Conservation (phyloP, 2,888 invertebrate species). For the Oconnorella tubifera region DNA sequence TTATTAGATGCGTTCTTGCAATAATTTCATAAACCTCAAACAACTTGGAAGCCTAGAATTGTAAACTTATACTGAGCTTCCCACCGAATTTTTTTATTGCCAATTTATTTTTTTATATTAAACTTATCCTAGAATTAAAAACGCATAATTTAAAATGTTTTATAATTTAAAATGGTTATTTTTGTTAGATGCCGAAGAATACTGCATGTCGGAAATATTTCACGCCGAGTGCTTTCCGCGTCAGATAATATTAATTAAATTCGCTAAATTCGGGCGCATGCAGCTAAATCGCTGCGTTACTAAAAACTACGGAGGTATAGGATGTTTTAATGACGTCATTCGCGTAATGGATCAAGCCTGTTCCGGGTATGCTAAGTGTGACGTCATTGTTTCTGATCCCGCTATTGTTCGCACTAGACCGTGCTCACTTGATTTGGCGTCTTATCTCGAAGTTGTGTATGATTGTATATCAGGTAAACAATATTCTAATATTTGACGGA, state of each 20-base stretch:
- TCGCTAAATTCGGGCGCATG: neutral
- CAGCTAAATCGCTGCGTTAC: neutral
- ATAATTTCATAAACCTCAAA: too few relatives aligned
- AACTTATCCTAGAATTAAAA: too few relatives aligned
- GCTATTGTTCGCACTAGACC: neutral
- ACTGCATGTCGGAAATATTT: neutral
- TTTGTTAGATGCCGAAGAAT: constrained; percentile 1
- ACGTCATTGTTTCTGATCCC: neutral
- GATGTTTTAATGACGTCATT: neutral
- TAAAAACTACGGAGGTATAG: neutral
- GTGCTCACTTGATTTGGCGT: neutral
- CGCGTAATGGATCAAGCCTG: neutral
- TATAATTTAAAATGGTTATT: too few relatives aligned
- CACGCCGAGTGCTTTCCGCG: neutral
- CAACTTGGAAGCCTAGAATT: too few relatives aligned
- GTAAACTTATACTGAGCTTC: too few relatives aligned
- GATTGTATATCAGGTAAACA: neutral
- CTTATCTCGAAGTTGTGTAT: neutral
- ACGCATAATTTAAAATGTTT: too few relatives aligned
- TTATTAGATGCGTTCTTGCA: too few relatives aligned
- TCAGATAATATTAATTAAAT: neutral
- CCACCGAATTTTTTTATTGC: too few relatives aligned
- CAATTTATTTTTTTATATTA: too few relatives aligned
- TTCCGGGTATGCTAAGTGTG: neutral
- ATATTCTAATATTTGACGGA: too few relatives aligned